These are phyloP conservation scores for Daubentonia madagascariensis DNA, from an alignment of 2,113 vertebrate species.

Conservation along the genomic window DNA sequence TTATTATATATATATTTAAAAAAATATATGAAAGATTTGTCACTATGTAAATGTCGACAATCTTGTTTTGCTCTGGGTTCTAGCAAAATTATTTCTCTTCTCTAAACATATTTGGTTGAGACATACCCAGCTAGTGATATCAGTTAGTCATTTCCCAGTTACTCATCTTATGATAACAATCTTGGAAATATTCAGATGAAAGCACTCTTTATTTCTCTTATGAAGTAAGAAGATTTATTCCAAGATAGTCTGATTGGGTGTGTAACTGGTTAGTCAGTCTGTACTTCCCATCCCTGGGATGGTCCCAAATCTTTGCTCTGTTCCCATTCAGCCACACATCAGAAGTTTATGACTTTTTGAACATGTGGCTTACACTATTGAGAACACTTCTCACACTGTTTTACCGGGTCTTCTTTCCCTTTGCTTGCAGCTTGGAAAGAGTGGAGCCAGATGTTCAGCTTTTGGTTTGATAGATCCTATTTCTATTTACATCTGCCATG, in stretches of 20 bases:
- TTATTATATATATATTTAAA: not conserved
- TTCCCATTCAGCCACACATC: not conserved
- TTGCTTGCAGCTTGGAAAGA: not conserved
- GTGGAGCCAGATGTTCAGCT: not conserved
- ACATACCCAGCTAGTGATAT: not conserved
- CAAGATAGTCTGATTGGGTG: slow-evolving; percentile 16
- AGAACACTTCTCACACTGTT: not conserved
- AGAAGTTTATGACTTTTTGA: not conserved
- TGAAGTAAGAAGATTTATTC: slow-evolving; percentile 26
- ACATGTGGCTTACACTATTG: not conserved
- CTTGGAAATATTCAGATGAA: slow-evolving; percentile 25
- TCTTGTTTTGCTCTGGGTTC: not conserved
- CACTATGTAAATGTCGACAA: not conserved
- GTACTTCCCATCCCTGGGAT: not conserved
- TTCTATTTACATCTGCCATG: not conserved
- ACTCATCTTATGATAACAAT: not conserved
- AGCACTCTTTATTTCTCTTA: not conserved
- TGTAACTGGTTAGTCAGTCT: not conserved
- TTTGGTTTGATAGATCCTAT: not conserved
- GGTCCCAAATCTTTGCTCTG: not conserved
- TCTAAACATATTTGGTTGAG: not conserved
- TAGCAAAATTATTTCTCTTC: not conserved
- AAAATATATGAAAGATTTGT: not conserved
- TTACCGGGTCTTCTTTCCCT: not conserved
- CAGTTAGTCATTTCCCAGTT: not conserved